Evolutionary conservation across 2,888 invertebrate genomes (phyloP), one percentile per base, ranked within the genome.

Genomic region (Linhomoeus sp.): DNA sequence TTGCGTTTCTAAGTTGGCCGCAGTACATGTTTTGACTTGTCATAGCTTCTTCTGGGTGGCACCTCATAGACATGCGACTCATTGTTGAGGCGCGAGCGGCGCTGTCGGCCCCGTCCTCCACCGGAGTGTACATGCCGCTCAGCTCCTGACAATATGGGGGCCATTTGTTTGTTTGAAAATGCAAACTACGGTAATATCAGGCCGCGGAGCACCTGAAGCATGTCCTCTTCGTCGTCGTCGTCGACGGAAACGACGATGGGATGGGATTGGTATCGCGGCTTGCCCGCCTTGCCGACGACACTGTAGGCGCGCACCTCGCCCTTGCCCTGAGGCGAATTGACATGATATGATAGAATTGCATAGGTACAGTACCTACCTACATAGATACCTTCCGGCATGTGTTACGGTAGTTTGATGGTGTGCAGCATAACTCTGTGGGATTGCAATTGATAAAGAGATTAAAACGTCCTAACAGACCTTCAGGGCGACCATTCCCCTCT

Each of bases 401-500:
- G n/a, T n/a, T n/a, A n/a, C n/a, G n/a, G n/a, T n/a, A n/a, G n/a
- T n/a, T n/a, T n/a, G n/a, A n/a, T n/a, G n/a, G n/a, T n/a, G n/a
- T n/a, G n/a, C n/a, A n/a, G n/a, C n/a, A n/a, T n/a, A n/a, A n/a
- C n/a, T n/a, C n/a, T n/a, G n/a, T n/a, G n/a, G n/a, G n/a, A n/a
- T n/a, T n/a, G n/a, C n/a, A n/a, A 12, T 9, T 17, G 14, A 33
- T 29, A n/a, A 15, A 12, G 17, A 19, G 22, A 9, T 14, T 23
- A 24, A 9, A 42, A 42, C 14, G 20, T 23, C 23, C 7, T 29
- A 9, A 12, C 12, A 5, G 29, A 46, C 52, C 44, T 52, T 52
- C 14, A 52, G 42, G 23, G 39, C 46, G 3, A 52, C 46, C 1
- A 45, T 41, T 17, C 52, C 52, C 3, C 52, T 43, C 29, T 45